phyloP scores from a whole-genome alignment of 2,888 invertebrate species.

The Bimastos eiseni region DNA sequence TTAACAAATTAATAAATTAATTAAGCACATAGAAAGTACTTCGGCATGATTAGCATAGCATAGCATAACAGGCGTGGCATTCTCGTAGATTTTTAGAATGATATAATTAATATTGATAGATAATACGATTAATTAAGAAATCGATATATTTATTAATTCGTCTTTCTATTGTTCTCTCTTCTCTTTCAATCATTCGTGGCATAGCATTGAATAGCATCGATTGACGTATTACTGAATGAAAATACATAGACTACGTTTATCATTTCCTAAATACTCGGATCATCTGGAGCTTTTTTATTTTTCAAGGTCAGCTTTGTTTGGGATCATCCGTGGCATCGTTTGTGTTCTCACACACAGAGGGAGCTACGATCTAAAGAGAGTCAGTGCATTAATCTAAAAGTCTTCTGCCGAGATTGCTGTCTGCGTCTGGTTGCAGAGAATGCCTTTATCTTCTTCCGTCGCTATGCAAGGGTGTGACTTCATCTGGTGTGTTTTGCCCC shows the following conservation, averaged over 20 bases:
- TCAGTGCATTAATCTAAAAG: neutral
- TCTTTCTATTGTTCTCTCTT: too few relatives aligned
- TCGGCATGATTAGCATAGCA: too few relatives aligned
- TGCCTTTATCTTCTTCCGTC: too few relatives aligned
- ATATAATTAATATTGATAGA: too few relatives aligned
- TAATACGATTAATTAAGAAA: neutral
- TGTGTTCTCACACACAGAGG: neutral
- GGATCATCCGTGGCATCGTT: neutral
- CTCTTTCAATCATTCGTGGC: too few relatives aligned
- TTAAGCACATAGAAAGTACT: too few relatives aligned
- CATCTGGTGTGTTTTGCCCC: too few relatives aligned
- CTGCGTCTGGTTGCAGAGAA: neutral
- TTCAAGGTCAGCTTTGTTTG: neutral
- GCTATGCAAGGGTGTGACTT: too few relatives aligned
- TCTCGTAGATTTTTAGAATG: neutral
- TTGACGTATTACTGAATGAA: neutral
- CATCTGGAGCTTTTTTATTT: neutral
- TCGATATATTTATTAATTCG: neutral
- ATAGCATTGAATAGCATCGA: neutral
- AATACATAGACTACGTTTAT: neutral
- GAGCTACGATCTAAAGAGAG: neutral
- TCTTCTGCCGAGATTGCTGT: neutral
- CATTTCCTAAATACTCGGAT: neutral
- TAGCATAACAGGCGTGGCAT: neutral
- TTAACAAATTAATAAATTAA: too few relatives aligned